phyloP scores from a whole-genome alignment of 2,797 vertebrate species.

The Zenarchopterus dispar region DNA sequence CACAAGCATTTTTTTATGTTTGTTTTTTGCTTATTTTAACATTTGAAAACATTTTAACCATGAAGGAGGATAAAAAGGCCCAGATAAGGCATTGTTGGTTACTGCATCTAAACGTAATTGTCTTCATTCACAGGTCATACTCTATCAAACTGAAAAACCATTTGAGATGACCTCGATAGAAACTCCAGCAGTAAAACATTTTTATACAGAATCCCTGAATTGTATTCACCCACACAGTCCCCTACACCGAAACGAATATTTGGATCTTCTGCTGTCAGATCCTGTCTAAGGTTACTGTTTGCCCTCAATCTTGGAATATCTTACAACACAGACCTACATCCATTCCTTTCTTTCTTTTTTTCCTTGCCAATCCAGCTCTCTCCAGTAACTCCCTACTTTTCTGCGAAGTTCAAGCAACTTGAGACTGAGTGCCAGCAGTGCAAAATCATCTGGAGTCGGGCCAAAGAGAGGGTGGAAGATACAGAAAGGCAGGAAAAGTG shows the following conservation, averaged over 20 bases:
- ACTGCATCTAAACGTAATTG: constrained; percentile 31
- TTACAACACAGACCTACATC: constrained; percentile 42
- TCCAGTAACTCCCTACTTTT: constrained; percentile 42
- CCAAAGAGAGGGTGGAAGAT: constrained; percentile 42
- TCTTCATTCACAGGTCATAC: constrained; percentile 49
- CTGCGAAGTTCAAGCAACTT: constrained; percentile 57
- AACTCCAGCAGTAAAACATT: constrained; percentile 26
- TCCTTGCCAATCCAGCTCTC: constrained; percentile 37
- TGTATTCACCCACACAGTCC: constrained; percentile 63
- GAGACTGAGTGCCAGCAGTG: constrained; percentile 65
- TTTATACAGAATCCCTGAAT: constrained; percentile 53
- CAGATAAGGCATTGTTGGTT: constrained; percentile 30
- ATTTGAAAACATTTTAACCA: no score
- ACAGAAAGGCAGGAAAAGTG: constrained; percentile 29
- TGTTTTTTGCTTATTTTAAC: no score
- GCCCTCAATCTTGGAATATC: constrained; percentile 60
- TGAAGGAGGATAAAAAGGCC: no score
- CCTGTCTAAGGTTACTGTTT: constrained; percentile 62
- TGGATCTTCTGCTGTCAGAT: constrained; percentile 59
- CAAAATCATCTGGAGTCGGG: constrained; percentile 57
- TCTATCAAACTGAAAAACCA: constrained; percentile 52
- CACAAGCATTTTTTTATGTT: no score
- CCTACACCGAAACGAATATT: constrained; percentile 51
- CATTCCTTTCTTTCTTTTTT: constrained; percentile 12
- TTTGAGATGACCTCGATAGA: constrained; percentile 23